Evolutionary conservation across 2,113 vertebrate species (phyloP), one percentile per base, ranked within the genome.

Genomic region (Psittacus erithacus): DNA sequence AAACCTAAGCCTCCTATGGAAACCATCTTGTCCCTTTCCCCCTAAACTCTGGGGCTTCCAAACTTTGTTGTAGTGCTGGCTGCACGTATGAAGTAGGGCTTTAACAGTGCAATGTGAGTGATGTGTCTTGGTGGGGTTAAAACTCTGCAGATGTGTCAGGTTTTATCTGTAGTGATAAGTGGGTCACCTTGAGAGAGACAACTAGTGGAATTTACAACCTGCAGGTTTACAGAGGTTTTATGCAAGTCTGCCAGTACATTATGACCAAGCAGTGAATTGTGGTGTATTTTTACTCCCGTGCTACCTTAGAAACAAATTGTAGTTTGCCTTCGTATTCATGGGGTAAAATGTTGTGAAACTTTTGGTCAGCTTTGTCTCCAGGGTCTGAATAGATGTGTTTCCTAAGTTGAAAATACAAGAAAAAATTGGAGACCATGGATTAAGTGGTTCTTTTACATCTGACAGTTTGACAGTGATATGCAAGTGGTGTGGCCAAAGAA

Each of bases 401-500:
- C 29, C 76, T 41, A 28, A 41, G 57, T 17, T 64, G 33, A 77
- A 93, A 94, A 35, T 22, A 7, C 31, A 49, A 88, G 31, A 16
- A 43, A 44, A 88, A 69, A 33, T 38, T 1, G 43, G 39, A 52
- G 57, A 31, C 15, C 8, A 4, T 0, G 0, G 52, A 57, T 14
- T 3, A 2, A 62, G 25, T 55, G 44, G 7, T 76, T 92, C 35
- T 87, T 67, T 18, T 25, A 13, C 17, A 9, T 60, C 63, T 86
- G 52, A 19, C 23, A 22, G 24, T 47, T n/a, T 91, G 43, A 35
- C 31, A 50, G 59, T 47, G 33, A 59, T 7, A 5, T 25, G 18
- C 38, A 39, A 60, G 80, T 44, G 50, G 24, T 9, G 7, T 25
- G 28, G 18, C 22, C 19, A 43, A 53, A 69, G 70, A 50, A 74